Conservation (phyloP, 2,888 invertebrate species). For the Cristatella mucedo region DNA sequence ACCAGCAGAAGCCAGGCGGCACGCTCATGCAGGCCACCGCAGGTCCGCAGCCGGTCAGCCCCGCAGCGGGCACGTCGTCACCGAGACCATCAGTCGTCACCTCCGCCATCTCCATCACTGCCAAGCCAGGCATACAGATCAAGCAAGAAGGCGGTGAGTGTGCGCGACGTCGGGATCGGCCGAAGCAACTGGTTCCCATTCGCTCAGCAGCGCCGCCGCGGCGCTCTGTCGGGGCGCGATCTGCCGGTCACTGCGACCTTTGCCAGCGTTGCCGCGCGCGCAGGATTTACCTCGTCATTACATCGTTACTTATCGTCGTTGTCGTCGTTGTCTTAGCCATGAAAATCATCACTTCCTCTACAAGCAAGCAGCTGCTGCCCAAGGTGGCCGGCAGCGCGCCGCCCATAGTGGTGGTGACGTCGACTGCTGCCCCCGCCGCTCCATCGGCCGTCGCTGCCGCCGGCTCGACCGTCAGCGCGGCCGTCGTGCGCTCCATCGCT, state of each 20-base stretch:
- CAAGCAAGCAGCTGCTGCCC: constrained; percentile 30
- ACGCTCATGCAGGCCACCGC: constrained; percentile 29
- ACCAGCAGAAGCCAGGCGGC: constrained; percentile 22
- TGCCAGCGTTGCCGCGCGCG: no score
- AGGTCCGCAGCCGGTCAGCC: constrained; percentile 22
- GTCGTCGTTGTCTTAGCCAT: constrained; percentile 25
- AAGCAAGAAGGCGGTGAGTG: constrained; percentile 30
- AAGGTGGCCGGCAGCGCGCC: constrained; percentile 17
- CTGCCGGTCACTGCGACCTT: no score
- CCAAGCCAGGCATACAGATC: constrained; percentile 28
- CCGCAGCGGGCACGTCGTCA: no score
- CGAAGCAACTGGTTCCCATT: no score
- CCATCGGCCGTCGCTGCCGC: constrained; percentile 6
- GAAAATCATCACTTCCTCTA: constrained; percentile 26
- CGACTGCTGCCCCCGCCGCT: neutral
- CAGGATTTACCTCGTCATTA: no score
- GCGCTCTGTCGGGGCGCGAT: no score
- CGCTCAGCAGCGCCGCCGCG: no score
- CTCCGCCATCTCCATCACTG: constrained; percentile 14
- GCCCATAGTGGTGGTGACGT: constrained; percentile 25
- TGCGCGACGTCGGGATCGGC: no score
- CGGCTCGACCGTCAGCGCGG: constrained; percentile 13
- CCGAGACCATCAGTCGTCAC: no score
- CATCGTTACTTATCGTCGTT: no score
- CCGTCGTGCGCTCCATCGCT: no score